These are phyloP conservation scores for Drosophila mauritiana DNA, from an alignment of 1,140 invertebrate genomes.

Conservation along the genomic window DNA sequence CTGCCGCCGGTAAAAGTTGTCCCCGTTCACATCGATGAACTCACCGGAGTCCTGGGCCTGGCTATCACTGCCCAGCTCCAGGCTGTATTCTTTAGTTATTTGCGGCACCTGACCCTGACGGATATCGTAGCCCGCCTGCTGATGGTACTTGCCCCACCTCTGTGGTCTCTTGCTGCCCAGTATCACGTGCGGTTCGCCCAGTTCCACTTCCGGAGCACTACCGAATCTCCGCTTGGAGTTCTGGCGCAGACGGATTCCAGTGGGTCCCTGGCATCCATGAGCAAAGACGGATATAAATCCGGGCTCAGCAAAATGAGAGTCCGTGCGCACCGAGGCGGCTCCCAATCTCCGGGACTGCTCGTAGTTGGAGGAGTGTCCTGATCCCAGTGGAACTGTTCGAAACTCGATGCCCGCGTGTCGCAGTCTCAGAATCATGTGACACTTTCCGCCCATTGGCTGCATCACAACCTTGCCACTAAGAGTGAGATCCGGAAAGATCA, in stretches of 20 bases:
- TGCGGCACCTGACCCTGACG: constrained; percentile 45
- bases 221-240: constrained; percentile 79
- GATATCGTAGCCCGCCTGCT: constrained; percentile 64
- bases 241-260: constrained; percentile 69
- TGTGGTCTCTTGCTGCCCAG: constrained; percentile 45
- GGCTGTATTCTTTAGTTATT: constrained; percentile 57
- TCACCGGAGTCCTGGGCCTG: constrained; percentile 53
- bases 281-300: constrained; percentile 93
- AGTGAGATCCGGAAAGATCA: constrained; percentile 91
- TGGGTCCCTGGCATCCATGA: constrained; percentile 89
- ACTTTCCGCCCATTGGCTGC: constrained; percentile 86
- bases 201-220: constrained; percentile 53
- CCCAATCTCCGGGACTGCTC: constrained; percentile 85
- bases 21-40: constrained; percentile 59
- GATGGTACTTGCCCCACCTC: constrained; percentile 59
- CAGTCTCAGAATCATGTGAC: constrained; percentile 91
- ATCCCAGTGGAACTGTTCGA: constrained; percentile 84
- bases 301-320: constrained; percentile 92
- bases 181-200: constrained; percentile 72
- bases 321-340: constrained; percentile 90
- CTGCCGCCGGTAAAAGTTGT: constrained; percentile 72
- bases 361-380: constrained; percentile 30
- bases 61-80: constrained; percentile 55
- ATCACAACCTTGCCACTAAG: constrained; percentile 90
- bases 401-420: constrained; percentile 91